Evolutionary conservation across 2,888 invertebrate genomes (phyloP).

Genomic region (Amiota minor): DNA sequence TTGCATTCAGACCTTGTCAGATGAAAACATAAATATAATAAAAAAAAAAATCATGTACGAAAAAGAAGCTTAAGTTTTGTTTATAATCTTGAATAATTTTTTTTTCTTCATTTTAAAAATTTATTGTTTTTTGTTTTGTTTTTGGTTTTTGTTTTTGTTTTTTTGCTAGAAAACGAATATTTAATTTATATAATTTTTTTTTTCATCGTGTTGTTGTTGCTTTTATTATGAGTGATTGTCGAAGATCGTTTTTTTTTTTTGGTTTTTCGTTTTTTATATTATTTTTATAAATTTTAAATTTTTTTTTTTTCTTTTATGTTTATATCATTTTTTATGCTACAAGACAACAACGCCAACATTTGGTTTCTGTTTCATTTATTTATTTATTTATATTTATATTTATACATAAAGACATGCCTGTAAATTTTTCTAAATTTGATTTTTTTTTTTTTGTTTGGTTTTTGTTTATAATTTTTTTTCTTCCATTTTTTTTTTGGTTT

Average conservation of each 20-base stretch:
- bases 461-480: conserved; percentile 17
- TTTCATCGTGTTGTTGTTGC: neutral
- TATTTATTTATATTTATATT: conserved; percentile 26
- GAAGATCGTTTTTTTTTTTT: conserved; percentile 56
- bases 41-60: no score
- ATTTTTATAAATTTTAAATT: conserved; percentile 32
- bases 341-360: conserved; percentile 33
- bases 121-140: neutral
- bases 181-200: conserved; percentile 11
- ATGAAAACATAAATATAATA: no score
- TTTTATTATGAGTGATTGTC: conserved; percentile 57
- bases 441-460: conserved; percentile 13
- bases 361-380: neutral
- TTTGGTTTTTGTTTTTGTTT: neutral
- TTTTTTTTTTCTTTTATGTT: conserved; percentile 39
- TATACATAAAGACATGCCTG: conserved; percentile 7
- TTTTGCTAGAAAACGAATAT: conserved; percentile 19
- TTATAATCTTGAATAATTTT: neutral
- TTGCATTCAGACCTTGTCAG: no score
- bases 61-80: no score
- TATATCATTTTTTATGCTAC: conserved; percentile 26
- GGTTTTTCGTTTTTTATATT: conserved; percentile 34
- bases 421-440: conserved; percentile 20
- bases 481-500: conserved; percentile 15
- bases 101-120: neutral